Base-by-base conservation (phyloP, 2,888 invertebrate species). In the Lingula anatina region DNA sequence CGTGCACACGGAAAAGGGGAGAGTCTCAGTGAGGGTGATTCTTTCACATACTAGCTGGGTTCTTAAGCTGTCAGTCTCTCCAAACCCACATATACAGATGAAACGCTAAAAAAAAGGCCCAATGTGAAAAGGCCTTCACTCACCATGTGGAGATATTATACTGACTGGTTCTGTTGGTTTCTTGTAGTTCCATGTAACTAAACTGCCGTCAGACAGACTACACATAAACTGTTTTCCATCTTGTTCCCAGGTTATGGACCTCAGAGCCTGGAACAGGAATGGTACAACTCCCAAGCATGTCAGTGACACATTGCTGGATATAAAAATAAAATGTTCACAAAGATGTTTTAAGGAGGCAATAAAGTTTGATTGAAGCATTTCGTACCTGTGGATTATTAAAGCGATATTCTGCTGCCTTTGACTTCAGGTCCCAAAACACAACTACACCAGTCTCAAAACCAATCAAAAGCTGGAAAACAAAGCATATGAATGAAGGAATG, bases 221-320 rank as follows among this genome's bases (percentile, higher is more conserved):
- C 92, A 90, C 86, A 99, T 90, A 76, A 99, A 90, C 79, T 91
- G 89, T 80, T 93, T 94, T 60, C 96, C 99, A 80, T 99, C 97
- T 80, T 90, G 87, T 78, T 96, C 94, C 99, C 99, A 99, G 57
- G 90, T 85, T 67, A 93, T 85, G 47, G 93, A 92, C 70, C 88
- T 85, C 63, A 95, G 81, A 31, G 70, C 65, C 78, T 78, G 49
- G 21, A 56, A n/a, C n/a, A n/a, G n/a, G n/a, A n/a, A n/a, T n/a
- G n/a, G n/a, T n/a, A n/a, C n/a, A n/a, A n/a, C n/a, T n/a, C n/a
- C n/a, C n/a, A n/a, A n/a, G n/a, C n/a, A n/a, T n/a, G n/a, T n/a
- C n/a, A n/a, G n/a, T n/a, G n/a, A n/a, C n/a, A n/a, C n/a, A n/a
- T n/a, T n/a, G n/a, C n/a, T n/a, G n/a, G n/a, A n/a, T n/a, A n/a